Conservation (phyloP, 1,140 invertebrate genomes). For the Maconellicoccus hirsutus region DNA sequence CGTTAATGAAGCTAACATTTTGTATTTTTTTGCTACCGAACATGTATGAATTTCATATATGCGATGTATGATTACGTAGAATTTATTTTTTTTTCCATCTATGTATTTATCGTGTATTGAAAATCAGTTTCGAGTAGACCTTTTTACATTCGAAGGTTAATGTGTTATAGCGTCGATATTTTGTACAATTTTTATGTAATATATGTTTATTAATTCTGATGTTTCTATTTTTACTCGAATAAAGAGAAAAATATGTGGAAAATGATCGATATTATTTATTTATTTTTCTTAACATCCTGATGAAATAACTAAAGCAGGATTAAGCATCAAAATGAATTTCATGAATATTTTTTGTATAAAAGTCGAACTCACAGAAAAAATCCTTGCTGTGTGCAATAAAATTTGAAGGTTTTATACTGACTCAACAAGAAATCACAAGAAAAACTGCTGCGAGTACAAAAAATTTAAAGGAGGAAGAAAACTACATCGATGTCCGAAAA, state of each 20-base stretch:
- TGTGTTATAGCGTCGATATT: neutral
- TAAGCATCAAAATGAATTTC: no score
- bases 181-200: conserved; percentile 10
- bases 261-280: no score
- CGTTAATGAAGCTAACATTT: neutral
- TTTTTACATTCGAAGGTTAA: neutral
- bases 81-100: neutral
- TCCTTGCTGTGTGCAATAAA: no score
- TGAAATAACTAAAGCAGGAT: no score
- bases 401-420: no score
- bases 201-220: conserved; percentile 6
- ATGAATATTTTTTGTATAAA: no score
- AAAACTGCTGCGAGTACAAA: no score
- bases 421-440: no score
- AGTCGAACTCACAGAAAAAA: no score
- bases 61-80: neutral
- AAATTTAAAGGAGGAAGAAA: no score
- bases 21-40: neutral
- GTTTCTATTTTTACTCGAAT: neutral
- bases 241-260: neutral
- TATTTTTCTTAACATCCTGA: no score
- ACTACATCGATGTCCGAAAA: no score
- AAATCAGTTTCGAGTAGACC: neutral
- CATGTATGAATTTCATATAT: neutral
- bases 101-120: neutral